Percentiles rank a stretch among this genome's conserved stretches.
Conservation (phyloP, 1,140 invertebrate genomes). For the Bombyx mandarina region DNA sequence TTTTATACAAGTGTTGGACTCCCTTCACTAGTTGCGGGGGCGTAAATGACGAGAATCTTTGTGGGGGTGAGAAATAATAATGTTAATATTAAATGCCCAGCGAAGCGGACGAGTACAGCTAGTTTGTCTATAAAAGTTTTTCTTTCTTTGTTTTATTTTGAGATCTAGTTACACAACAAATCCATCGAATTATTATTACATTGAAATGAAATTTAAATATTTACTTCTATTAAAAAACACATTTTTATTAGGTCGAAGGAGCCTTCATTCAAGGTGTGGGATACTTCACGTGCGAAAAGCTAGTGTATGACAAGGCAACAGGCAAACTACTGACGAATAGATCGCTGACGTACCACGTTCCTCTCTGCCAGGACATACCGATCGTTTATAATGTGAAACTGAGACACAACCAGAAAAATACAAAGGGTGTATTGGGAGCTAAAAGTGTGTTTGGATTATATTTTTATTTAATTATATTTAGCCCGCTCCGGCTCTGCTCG, state of each 20-base stretch:
- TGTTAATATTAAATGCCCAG: no score
- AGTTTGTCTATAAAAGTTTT: not conserved
- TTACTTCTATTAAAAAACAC: conserved; percentile 1
- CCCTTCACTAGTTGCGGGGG: no score
- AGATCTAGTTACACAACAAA: not conserved
- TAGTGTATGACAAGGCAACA: conserved; percentile 76
- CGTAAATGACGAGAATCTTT: no score
- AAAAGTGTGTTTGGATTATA: conserved; percentile 74
- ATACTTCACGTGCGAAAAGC: conserved; percentile 82
- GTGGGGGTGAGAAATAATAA: no score
- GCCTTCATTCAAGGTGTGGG: conserved; percentile 90
- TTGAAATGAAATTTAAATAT: not conserved
- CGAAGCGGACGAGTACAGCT: no score
- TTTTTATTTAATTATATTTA: no score
- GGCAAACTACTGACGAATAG: conserved; percentile 80
- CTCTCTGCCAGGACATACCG: conserved; percentile 86
- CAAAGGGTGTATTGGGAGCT: conserved; percentile 81
- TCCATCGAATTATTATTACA: not conserved
- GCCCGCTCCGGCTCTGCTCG: no score
- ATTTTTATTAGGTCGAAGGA: conserved; percentile 74
- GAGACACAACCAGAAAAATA: conserved; percentile 80
- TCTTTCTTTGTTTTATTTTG: not conserved
- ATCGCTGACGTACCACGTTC: conserved; percentile 88
- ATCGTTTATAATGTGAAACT: conserved; percentile 85
- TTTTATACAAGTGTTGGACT: no score